Conservation (phyloP, 2,888 invertebrate species). For the Blastobasis lacticolella region DNA sequence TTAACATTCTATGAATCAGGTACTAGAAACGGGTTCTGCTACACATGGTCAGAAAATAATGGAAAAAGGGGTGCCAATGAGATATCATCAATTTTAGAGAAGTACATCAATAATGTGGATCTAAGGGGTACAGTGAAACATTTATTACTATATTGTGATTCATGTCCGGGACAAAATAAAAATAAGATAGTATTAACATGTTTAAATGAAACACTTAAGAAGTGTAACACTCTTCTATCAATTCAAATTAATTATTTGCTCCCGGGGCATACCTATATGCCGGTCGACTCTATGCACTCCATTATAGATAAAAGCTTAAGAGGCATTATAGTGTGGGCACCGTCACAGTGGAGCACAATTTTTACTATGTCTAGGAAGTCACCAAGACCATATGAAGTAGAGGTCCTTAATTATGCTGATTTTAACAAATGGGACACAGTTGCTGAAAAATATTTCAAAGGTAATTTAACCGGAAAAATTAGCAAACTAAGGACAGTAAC, state of each 20-base stretch:
- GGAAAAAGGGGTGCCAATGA: slow-evolving; percentile 19
- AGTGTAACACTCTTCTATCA: slow-evolving; percentile 15
- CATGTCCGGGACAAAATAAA: slow-evolving; percentile 25
- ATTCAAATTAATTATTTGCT: slow-evolving; percentile 20
- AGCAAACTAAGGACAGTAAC: slow-evolving; percentile 6
- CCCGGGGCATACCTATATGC: slow-evolving; percentile 34
- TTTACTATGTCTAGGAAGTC: slow-evolving; percentile 18
- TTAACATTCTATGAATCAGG: slow-evolving; percentile 16
- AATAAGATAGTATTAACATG: slow-evolving; percentile 20
- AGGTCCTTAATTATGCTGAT: slow-evolving; percentile 1
- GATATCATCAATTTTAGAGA: slow-evolving; percentile 12
- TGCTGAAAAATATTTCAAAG: slow-evolving; percentile 7
- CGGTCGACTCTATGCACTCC: slow-evolving; percentile 28
- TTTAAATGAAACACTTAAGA: slow-evolving; percentile 15
- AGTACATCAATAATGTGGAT: slow-evolving; percentile 14
- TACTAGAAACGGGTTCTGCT: slow-evolving; percentile 15
- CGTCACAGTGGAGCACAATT: slow-evolving; percentile 29
- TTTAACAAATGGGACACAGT: slow-evolving; percentile 5
- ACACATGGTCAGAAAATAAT: slow-evolving; percentile 16
- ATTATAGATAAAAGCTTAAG: slow-evolving; percentile 21
- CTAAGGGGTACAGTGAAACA: slow-evolving; percentile 9
- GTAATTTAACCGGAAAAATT: slow-evolving; percentile 9
- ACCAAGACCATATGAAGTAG: slow-evolving; percentile 13
- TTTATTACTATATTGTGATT: slow-evolving; percentile 16
- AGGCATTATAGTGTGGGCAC: slow-evolving; percentile 23